Conservation (phyloP, 2,113 vertebrate species). For the Mellivora capensis region DNA sequence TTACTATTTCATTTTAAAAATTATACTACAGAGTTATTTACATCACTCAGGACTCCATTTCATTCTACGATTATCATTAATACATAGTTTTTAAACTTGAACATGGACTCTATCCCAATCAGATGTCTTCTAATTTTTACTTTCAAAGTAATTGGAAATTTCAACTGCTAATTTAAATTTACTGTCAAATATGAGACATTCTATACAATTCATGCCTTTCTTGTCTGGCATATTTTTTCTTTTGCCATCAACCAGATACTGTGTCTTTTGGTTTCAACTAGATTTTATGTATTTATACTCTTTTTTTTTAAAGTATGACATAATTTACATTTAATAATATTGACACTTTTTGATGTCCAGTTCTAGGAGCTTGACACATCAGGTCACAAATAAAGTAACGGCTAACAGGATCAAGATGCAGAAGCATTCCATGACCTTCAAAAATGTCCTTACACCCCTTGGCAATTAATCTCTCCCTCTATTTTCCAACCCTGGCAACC, state of each 20-base stretch:
- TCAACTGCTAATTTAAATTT: not conserved
- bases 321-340: not conserved
- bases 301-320: not conserved
- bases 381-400: not conserved
- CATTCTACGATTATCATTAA: not conserved
- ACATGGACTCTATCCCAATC: not conserved
- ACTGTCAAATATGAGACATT: not conserved
- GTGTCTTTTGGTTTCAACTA: not conserved
- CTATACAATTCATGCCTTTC: not conserved
- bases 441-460: not conserved
- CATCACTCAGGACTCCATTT: not conserved
- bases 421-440: not conserved
- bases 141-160: not conserved
- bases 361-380: not conserved
- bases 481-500: not conserved
- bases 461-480: not conserved
- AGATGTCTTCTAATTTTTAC: not conserved
- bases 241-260: not conserved
- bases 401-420: not conserved
- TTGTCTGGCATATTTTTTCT: not conserved
- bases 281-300: not conserved
- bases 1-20: constrained; percentile 20
- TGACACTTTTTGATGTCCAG: not conserved
- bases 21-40: not conserved
- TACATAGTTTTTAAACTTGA: not conserved